phyloP scores from a whole-genome alignment of 1,140 invertebrate genomes.

The Conus ventricosus region DNA sequence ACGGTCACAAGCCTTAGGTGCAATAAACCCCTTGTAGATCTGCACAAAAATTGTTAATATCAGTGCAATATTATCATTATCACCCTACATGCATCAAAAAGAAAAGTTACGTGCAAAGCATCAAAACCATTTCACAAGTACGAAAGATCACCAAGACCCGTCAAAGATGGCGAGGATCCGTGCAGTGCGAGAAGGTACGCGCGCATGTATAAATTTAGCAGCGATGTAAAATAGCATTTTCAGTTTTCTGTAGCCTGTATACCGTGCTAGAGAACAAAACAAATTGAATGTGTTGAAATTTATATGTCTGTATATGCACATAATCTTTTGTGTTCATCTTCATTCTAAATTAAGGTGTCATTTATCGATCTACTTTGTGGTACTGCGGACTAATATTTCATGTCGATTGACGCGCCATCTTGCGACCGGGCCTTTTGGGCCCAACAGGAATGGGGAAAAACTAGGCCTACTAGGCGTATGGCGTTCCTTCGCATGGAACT shows the following conservation, averaged over 20 bases:
- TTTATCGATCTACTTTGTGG: background rate
- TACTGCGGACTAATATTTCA: slow-evolving; percentile 4
- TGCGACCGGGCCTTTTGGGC: background rate
- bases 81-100: background rate
- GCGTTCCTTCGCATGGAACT: too few relatives aligned
- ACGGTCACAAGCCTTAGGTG: too few relatives aligned
- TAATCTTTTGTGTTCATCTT: background rate
- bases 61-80: background rate
- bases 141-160: background rate
- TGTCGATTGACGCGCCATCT: background rate
- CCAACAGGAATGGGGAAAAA: too few relatives aligned
- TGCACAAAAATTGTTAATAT: too few relatives aligned
- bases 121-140: background rate
- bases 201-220: background rate
- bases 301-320: too few relatives aligned
- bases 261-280: too few relatives aligned
- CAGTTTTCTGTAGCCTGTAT: too few relatives aligned
- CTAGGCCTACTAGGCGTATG: too few relatives aligned
- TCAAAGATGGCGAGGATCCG: background rate
- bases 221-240: too few relatives aligned
- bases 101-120: too few relatives aligned
- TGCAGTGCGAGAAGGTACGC: background rate
- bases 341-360: background rate
- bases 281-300: too few relatives aligned
- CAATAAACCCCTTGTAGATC: too few relatives aligned